phyloP scores from a whole-genome alignment of 2,113 vertebrate genomes.

The Pomatostomus ruficeps region DNA sequence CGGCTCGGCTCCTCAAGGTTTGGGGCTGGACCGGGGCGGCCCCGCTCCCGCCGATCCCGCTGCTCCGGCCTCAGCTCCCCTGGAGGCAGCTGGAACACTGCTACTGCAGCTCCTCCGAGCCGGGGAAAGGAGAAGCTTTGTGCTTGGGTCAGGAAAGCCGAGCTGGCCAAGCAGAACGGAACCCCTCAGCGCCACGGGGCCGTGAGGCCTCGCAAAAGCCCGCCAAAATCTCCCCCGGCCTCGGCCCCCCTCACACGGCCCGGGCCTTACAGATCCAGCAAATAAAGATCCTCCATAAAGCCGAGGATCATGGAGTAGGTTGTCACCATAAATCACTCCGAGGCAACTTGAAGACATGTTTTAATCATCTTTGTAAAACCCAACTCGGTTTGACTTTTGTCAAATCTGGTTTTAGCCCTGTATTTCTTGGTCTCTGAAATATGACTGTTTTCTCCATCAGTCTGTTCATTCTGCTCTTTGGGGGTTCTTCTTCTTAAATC shows the following conservation, averaged over 20 bases:
- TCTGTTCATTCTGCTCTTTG: background rate
- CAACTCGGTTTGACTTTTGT: background rate
- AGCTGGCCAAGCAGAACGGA: no score
- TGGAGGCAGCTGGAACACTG: no score
- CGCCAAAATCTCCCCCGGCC: accelerated
- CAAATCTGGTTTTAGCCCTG: background rate
- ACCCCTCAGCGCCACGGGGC: background rate
- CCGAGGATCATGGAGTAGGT: background rate
- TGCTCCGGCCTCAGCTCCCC: background rate
- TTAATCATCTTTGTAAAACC: background rate
- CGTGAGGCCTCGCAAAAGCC: background rate
- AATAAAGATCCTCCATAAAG: no score
- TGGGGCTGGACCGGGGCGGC: no score
- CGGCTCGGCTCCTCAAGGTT: no score
- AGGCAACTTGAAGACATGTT: background rate
- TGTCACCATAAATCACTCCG: background rate
- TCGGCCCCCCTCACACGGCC: background rate
- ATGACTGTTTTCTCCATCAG: accelerated
- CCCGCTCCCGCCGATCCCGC: background rate
- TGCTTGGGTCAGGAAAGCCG: background rate
- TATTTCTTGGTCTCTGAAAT: background rate
- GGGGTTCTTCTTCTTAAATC: background rate
- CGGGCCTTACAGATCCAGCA: background rate
- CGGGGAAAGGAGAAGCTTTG: no score
- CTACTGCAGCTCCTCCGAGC: background rate